Conservation (phyloP, 2,113 vertebrate genomes). For the Pelmatolapia mariae region DNA sequence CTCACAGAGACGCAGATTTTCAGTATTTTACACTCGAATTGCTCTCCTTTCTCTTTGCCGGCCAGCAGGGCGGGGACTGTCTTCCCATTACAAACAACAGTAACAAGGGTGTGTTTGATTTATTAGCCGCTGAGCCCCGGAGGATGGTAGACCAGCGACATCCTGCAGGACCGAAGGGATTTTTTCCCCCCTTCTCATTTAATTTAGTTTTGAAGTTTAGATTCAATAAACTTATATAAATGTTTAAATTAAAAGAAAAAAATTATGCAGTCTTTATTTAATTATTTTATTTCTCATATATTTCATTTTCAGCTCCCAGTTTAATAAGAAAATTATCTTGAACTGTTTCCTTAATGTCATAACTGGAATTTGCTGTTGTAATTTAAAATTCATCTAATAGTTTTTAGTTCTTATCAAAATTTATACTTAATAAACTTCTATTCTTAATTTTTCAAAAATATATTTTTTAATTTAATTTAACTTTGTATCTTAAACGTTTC, state of each 20-base stretch:
- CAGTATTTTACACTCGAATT: not conserved
- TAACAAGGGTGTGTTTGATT: not conserved
- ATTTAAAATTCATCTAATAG: not conserved
- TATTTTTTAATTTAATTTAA: not conserved
- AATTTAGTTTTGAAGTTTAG: not conserved
- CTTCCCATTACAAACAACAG: not conserved
- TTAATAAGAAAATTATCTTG: not conserved
- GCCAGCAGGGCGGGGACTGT: not conserved
- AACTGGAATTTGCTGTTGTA: not conserved
- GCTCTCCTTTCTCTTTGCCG: not conserved
- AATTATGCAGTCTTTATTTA: not conserved
- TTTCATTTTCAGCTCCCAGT: not conserved
- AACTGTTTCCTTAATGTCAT: not conserved
- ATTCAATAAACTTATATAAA: not conserved
- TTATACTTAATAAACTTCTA: not conserved
- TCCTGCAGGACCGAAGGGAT: not conserved
- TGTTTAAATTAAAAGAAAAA: not conserved
- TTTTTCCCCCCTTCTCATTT: not conserved
- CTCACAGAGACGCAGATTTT: not conserved
- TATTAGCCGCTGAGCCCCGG: accelerated
- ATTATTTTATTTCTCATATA: not conserved
- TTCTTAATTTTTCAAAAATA: not conserved
- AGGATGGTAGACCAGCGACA: not conserved
- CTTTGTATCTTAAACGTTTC: not conserved
- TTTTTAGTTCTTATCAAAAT: not conserved